Evolutionary conservation across 1,140 invertebrate species (phyloP).

Genomic region (Aphaenogaster ashmeadi): DNA sequence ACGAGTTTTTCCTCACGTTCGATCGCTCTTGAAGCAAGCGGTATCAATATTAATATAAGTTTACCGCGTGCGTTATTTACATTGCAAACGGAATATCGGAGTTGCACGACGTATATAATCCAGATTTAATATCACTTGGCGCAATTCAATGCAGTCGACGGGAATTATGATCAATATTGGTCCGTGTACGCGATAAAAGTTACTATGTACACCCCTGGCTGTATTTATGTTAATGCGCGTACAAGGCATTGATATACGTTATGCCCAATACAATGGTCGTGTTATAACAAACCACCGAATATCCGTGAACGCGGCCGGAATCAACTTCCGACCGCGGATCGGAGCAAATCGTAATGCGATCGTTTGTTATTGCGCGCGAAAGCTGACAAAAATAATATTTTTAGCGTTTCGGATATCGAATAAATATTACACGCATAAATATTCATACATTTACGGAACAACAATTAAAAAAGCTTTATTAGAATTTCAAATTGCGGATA

Average conservation of each 20-base stretch:
- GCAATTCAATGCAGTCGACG: conserved; percentile 41
- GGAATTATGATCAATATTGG: conserved; percentile 60
- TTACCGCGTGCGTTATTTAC: conserved; percentile 39
- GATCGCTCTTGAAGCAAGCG: not conserved
- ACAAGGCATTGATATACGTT: conserved; percentile 56
- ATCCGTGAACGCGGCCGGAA: conserved; percentile 46
- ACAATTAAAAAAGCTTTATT: conserved; percentile 54
- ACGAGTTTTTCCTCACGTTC: conserved; percentile 22
- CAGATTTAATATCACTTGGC: conserved; percentile 59
- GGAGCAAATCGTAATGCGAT: conserved; percentile 54
- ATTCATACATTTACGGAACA: conserved; percentile 41
- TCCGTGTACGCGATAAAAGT: conserved; percentile 43
- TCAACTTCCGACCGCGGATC: conserved; percentile 51
- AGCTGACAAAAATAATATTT: conserved; percentile 58
- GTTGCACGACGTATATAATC: conserved; percentile 51
- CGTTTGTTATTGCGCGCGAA: conserved; percentile 22
- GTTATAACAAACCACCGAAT: conserved; percentile 59
- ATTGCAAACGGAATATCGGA: conserved; percentile 34
- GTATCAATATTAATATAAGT: conserved; percentile 41
- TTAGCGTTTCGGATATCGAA: conserved; percentile 24
- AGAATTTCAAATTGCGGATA: conserved; percentile 54
- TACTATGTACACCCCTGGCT: conserved; percentile 8
- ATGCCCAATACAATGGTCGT: conserved; percentile 34
- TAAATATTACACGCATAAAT: conserved; percentile 37
- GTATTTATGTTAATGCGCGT: conserved; percentile 59